Evolutionary conservation across 2,888 invertebrate genomes (phyloP).

Genomic region (Aromia moschata): DNA sequence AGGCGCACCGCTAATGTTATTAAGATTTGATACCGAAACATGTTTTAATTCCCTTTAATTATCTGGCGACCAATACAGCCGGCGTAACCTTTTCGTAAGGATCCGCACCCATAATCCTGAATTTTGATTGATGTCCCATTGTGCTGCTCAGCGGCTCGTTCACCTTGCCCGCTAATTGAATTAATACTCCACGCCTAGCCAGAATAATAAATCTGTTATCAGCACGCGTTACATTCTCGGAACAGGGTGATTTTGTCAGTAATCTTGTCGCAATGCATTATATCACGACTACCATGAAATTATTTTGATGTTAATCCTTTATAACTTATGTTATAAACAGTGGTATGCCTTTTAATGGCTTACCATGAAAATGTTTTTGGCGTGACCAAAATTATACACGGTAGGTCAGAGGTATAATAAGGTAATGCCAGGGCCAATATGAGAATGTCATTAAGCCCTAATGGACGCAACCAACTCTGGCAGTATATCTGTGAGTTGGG

Average conservation of each 20-base stretch:
- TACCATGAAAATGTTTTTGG: too few species aligned
- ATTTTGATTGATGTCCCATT: conserved; percentile 37
- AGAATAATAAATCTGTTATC: conserved; percentile 1
- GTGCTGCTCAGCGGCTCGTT: conserved; percentile 31
- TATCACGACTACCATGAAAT: too few species aligned
- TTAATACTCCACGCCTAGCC: conserved; percentile 21
- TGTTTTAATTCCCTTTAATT: conserved; percentile 6
- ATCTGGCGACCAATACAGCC: conserved; percentile 13
- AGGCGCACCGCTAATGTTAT: background rate
- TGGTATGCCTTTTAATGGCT: too few species aligned
- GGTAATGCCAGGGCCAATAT: too few species aligned
- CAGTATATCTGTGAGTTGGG: too few species aligned
- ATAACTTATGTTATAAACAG: too few species aligned
- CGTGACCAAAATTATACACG: too few species aligned
- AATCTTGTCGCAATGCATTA: background rate
- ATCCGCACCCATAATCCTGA: conserved; percentile 33
- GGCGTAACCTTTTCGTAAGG: conserved; percentile 18
- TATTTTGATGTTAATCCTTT: too few species aligned
- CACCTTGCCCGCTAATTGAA: conserved; percentile 33
- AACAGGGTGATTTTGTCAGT: background rate
- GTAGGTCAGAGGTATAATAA: too few species aligned
- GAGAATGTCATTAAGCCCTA: too few species aligned
- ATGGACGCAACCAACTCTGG: too few species aligned
- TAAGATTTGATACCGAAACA: background rate
- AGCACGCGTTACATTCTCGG: background rate